Conservation (phyloP, 2,113 vertebrate genomes). For the Caranx melampygus region DNA sequence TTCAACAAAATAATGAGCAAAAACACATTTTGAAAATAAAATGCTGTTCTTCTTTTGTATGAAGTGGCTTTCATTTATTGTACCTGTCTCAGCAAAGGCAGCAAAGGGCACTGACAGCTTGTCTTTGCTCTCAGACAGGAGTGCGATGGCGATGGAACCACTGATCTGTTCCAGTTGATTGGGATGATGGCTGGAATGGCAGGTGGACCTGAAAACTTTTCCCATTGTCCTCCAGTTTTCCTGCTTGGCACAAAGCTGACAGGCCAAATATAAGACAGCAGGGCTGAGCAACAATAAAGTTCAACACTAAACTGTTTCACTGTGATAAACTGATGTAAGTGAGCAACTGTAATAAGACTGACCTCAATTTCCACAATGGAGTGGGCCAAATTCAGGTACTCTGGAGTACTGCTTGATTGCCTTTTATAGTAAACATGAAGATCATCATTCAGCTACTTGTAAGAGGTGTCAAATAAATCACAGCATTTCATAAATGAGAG, state of each 20-base stretch:
- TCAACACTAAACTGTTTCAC: background rate
- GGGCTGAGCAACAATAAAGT: background rate
- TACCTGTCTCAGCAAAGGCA: slow-evolving; percentile 90
- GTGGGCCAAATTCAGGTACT: slow-evolving; percentile 63
- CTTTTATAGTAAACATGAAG: slow-evolving; percentile 15
- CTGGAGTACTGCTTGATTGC: slow-evolving; percentile 17
- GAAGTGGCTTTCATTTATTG: background rate
- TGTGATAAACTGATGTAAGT: background rate
- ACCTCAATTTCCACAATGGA: slow-evolving; percentile 79
- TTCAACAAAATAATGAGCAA: background rate
- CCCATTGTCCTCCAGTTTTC: slow-evolving; percentile 89
- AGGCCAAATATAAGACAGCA: slow-evolving; percentile 28
- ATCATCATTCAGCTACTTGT: background rate
- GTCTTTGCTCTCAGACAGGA: slow-evolving; percentile 84
- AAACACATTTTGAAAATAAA: background rate
- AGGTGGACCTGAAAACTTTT: slow-evolving; percentile 83
- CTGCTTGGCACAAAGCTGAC: slow-evolving; percentile 88
- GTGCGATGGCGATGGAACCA: slow-evolving; percentile 81
- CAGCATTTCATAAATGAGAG: background rate
- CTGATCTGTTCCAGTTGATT: slow-evolving; percentile 87
- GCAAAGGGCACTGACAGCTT: slow-evolving; percentile 87
- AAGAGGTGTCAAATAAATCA: background rate
- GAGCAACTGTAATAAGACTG: background rate
- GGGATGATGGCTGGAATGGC: slow-evolving; percentile 78
- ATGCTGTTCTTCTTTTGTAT: background rate